Evolutionary conservation across 1,140 invertebrate species (phyloP), one percentile per base, ranked within the genome.

Genomic region (Zaprionus africanus): DNA sequence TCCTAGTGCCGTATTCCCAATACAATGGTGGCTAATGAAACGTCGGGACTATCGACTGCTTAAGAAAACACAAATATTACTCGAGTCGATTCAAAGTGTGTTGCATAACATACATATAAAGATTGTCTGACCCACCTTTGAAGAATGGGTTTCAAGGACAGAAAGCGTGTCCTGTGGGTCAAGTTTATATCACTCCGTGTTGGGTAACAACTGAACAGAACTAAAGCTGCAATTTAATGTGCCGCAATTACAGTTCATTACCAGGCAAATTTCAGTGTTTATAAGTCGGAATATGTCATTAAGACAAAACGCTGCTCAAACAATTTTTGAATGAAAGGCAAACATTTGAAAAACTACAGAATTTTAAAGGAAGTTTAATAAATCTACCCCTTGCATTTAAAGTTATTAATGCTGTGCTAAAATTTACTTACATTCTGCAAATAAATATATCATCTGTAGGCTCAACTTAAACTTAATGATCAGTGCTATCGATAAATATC

Each of bases 21-120:
- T 46, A 43, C 17, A 9, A 24, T 60, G 43, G 12, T 19, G 59
- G 66, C 72, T 75, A 70, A 75, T 75, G 66, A 58, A 75, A 58
- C 17, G 58, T 38, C 28, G 46, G 24, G 38, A 9, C 46, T 68
- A 36, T 54, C 28, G 72, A 58, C 72, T 28, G 34, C 72, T 69
- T 75, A 58, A 75, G 72, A 75, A 75, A 75, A 75, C 12, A 75
- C 59, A 63, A 63, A 63, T 70, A 56, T 61, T 38, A 43, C 22
- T 69, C 49, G 60, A 69, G 38, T 62, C 11, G 26, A 26, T 61
- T 68, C 24, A n/a, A 59, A 56, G 24, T 17, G 1, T 1, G 38
- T n/a, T 17, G 12, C 6, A 26, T 24, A 46, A 43, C 5, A 17
- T 43, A 17, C 41, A 43, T 43, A 43, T 2, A 2, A 26, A 9